Evolutionary conservation across 1,140 invertebrate species (phyloP), one percentile per base, ranked within the genome.

Genomic region (Nymphalis io): DNA sequence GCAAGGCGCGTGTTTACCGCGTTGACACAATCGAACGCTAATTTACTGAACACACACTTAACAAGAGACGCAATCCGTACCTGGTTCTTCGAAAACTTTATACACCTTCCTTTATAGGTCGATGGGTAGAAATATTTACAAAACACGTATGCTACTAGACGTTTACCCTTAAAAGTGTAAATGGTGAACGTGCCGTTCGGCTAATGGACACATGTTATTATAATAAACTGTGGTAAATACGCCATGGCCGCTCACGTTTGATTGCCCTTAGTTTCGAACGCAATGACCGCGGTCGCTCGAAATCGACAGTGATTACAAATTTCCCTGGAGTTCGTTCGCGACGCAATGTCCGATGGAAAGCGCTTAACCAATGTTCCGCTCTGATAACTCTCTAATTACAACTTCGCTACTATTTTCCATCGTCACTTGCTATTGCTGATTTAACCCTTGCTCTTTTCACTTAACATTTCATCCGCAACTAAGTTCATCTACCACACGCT

Each of bases 241-340:
- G 72, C 71, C 65, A 72, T 55, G 58, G 68, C 65, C 61, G 65
- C 70, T 55, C 73, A 58, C 58, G 62, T 74, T 68, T 76, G 77
- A 80, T 78, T 80, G 80, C 77, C 76, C 73, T 81, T 70, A 81
- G 80, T 79, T 83, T 80, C 78, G 73, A 81, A 80, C 76, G 82
- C 81, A 84, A 80, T 75, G 68, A 79, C 79, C 78, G 82, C 81
- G 80, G 81, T 78, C 76, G 75, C 83, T 89, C 81, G 86, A 91
- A 91, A 91, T 88, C 87, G 86, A 90, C 85, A 91, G 88, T 91
- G 89, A 89, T 91, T 90, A 87, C 86, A 85, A 91, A 90, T 90
- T 91, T 89, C 88, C 89, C 88, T 88, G 82, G 81, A 83, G 84
- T 82, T 83, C 75, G 81, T 76, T 85, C 87, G 83, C 83, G 80